Conservation (phyloP, 2,888 invertebrate genomes). For the Timema cristinae region DNA sequence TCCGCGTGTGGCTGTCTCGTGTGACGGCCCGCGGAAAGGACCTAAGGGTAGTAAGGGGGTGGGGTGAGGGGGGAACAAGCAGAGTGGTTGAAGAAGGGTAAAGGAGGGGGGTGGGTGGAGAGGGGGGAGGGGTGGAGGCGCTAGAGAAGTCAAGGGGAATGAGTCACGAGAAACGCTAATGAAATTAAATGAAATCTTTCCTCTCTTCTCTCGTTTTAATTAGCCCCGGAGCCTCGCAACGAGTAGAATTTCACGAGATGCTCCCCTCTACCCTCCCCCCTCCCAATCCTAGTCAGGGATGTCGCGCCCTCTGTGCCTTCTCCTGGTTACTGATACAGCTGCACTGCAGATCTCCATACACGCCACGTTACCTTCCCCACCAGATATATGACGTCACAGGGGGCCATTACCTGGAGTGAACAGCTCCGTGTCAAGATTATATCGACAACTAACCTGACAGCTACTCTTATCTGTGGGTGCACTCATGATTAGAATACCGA, state of each 20-base stretch:
- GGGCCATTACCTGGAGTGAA: too few relatives aligned
- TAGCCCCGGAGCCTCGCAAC: constrained; percentile 26
- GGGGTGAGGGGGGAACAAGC: constrained; percentile 8
- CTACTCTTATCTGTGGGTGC: too few relatives aligned
- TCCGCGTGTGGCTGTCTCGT: constrained; percentile 16
- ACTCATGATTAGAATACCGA: too few relatives aligned
- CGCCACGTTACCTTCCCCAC: too few relatives aligned
- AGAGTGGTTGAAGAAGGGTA: neutral
- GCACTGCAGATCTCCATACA: too few relatives aligned
- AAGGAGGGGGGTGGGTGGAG: constrained; percentile 2
- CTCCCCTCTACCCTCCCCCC: constrained; percentile 15
- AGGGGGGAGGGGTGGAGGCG: neutral
- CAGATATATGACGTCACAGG: too few relatives aligned
- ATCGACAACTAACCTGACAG: too few relatives aligned
- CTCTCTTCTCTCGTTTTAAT: constrained; percentile 31
- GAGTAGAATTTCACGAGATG: constrained; percentile 24
- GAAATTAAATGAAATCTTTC: constrained; percentile 33
- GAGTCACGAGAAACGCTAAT: constrained; percentile 31
- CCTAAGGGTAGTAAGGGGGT: neutral
- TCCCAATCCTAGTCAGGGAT: neutral
- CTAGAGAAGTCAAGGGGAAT: constrained; percentile 22
- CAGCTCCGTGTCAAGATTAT: too few relatives aligned
- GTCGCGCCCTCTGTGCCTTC: too few relatives aligned
- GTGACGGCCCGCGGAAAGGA: constrained; percentile 5
- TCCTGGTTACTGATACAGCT: too few relatives aligned